Evolutionary conservation across 2,888 invertebrate species (phyloP), one percentile per base, ranked within the genome.

Genomic region (Nomada goodeniana): DNA sequence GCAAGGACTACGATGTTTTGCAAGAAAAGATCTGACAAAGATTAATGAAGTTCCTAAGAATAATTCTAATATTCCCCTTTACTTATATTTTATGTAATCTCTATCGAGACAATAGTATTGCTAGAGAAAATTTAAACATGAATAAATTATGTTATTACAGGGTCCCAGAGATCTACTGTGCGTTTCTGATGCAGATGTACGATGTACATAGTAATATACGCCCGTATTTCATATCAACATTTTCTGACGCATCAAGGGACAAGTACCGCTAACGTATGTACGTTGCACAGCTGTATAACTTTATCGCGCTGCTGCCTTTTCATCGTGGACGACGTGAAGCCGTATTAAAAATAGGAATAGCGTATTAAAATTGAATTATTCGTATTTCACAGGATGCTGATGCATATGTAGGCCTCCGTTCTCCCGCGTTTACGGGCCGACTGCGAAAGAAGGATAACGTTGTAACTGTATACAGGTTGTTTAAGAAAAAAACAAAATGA

Each of bases 311-410:
- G 47, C 29, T 64, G 23, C 23, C 18, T 73, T 57, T 50, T 18
- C 23, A 52, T 18, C 10, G 23, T 23, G 29, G 52, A 42, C 52
- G n/a, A 50, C 11, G 47, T 53, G 55, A 42, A 59, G 44, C 23
- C 20, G 52, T 18, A 29, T 36, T 23, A 64, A 29, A 44, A 36
- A 68, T 44, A 42, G 57, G 9, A 18, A 42, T 65, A 23, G 63
- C 52, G 74, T 73, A 67, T 67, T 77, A 71, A 64, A 47, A 74
- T 74, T 53, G 36, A 36, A 67, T 77, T 74, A 60, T 53, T 60
- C 26, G 20, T 61, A n/a, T 74, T 61, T 36, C 7, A 13, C 36
- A 29, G 29, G 44, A 44, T 67, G 60, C 23, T 67, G 44, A 36
- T 26, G 71, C 26, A 53, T 65, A 73, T 60, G 60, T 68, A 77